Conservation (phyloP, 2,113 vertebrate genomes). For the Lasiurus borealis region DNA sequence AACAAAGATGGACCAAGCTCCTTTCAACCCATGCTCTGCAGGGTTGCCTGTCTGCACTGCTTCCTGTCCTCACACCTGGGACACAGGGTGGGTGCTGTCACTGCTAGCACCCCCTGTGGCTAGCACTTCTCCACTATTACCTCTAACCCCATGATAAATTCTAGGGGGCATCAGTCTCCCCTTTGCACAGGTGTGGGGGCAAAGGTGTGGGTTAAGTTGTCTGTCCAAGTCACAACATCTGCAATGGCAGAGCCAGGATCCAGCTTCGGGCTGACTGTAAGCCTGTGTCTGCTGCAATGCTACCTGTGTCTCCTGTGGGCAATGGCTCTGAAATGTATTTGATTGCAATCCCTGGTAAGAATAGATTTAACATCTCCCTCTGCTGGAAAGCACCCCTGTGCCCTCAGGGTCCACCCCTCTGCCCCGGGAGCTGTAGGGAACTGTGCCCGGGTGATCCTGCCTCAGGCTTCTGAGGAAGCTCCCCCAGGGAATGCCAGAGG, state of each 20-base stretch:
- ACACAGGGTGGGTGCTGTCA: not conserved
- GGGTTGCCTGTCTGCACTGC: not conserved
- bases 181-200: rapidly evolving
- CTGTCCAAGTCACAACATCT: not conserved
- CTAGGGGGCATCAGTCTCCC: not conserved
- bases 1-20: not conserved
- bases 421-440: rapidly evolving
- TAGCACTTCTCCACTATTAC: not conserved
- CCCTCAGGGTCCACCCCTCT: not conserved
- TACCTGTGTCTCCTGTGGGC: not conserved
- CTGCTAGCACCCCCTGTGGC: not conserved
- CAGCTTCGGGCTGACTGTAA: not conserved
- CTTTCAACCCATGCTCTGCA: not conserved
- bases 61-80: not conserved
- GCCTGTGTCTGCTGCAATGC: not conserved
- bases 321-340: not conserved
- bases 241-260: not conserved
- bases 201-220: not conserved
- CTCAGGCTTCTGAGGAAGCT: not conserved
- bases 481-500: not conserved
- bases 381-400: not conserved
- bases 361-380: not conserved
- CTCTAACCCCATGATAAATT: not conserved
- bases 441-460: rapidly evolving
- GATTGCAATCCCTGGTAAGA: not conserved